phyloP scores from a whole-genome alignment of 2,113 vertebrate genomes.

The Apeltes quadracus region DNA sequence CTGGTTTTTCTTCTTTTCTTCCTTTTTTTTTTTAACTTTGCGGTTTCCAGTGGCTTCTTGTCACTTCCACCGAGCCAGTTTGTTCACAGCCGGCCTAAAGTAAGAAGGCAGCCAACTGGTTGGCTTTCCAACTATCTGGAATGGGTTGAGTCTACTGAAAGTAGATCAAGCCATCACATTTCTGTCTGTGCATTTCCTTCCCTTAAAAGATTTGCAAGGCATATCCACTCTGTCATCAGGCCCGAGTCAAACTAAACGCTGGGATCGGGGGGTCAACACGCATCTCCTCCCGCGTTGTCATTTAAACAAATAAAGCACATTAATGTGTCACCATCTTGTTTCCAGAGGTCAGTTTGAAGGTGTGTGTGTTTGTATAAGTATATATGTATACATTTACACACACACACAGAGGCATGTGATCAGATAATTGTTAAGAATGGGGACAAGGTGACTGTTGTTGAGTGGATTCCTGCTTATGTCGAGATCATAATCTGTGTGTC shows the following conservation, averaged over 20 bases:
- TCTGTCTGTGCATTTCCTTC: not conserved
- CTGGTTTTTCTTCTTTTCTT: not conserved
- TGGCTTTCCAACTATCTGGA: conserved; percentile 61
- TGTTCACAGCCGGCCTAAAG: conserved; percentile 22
- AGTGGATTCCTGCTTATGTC: conserved; percentile 21
- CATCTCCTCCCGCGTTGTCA: not conserved
- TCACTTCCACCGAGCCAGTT: conserved; percentile 41
- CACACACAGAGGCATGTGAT: conserved; percentile 15
- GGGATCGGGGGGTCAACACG: not conserved
- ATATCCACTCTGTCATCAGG: not conserved
- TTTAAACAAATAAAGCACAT: conserved; percentile 19
- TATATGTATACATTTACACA: not conserved
- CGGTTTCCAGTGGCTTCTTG: conserved; percentile 38
- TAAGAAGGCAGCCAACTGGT: conserved; percentile 6
- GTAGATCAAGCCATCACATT: not conserved
- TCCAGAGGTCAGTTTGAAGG: conserved; percentile 27
- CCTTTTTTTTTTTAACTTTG: conserved; percentile 31
- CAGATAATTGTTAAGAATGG: conserved; percentile 22
- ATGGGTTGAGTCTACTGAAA: conserved; percentile 14
- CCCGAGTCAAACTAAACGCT: not conserved
- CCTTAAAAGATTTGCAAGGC: not conserved
- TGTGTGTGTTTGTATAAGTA: not conserved
- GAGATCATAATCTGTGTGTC: not conserved
- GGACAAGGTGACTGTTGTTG: conserved; percentile 43
- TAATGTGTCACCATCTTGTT: conserved; percentile 29